Percentiles rank a stretch among this genome's conserved stretches.
phyloP scores from a whole-genome alignment of 2,888 invertebrate genomes.

The Malthinus flaveolus region DNA sequence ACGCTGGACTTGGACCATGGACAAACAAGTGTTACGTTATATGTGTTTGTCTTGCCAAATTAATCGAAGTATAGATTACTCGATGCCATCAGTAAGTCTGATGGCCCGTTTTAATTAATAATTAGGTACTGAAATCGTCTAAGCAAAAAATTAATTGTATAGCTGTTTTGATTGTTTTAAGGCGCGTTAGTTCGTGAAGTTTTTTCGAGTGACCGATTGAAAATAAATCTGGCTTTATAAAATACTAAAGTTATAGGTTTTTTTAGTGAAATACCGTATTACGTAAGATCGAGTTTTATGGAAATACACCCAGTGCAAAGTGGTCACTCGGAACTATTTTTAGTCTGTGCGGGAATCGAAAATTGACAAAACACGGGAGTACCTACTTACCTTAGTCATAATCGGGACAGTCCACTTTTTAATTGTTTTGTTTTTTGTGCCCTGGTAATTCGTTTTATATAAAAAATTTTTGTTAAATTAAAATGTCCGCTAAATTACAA shows the following conservation, averaged over 20 bases:
- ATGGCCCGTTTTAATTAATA: too few relatives aligned
- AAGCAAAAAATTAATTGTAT: neutral
- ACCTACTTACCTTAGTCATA: slow-evolving; percentile 46
- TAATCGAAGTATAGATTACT: neutral
- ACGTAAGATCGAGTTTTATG: neutral
- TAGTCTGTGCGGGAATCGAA: slow-evolving; percentile 39
- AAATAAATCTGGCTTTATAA: neutral
- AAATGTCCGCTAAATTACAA: slow-evolving; percentile 56
- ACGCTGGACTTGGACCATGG: too few relatives aligned
- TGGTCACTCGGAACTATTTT: slow-evolving; percentile 42
- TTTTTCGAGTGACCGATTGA: slow-evolving; percentile 1
- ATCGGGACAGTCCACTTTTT: slow-evolving; percentile 42
- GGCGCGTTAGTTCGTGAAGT: neutral
- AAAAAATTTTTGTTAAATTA: neutral
- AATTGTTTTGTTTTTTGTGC: slow-evolving; percentile 9
- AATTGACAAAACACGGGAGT: slow-evolving; percentile 48
- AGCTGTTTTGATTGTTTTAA: slow-evolving; percentile 5
- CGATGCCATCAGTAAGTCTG: neutral
- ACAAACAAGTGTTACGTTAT: too few relatives aligned
- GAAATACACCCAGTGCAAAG: neutral
- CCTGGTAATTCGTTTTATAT: neutral
- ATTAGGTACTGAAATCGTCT: too few relatives aligned
- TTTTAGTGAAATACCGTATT: too few relatives aligned
- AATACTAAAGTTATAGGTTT: too few relatives aligned
- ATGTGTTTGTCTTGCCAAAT: neutral